Evolutionary conservation across 2,888 invertebrate genomes (phyloP).

Genomic region (Agrotis segetum): DNA sequence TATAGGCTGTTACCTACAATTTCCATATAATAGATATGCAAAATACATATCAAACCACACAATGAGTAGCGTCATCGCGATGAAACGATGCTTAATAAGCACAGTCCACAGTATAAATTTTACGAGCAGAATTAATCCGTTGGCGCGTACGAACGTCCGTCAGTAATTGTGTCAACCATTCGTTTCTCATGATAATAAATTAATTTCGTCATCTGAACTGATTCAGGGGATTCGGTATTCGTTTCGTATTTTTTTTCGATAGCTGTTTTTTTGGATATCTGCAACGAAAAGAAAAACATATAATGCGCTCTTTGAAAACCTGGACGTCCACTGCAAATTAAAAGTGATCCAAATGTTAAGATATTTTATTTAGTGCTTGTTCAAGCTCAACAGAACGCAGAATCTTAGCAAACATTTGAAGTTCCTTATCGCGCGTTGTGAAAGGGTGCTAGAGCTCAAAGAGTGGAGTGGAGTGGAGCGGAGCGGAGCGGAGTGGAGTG

Average conservation of each 20-base stretch:
- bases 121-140: slow-evolving; percentile 81
- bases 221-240: slow-evolving; percentile 48
- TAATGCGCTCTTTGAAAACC: no score
- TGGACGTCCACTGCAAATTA: no score
- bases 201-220: slow-evolving; percentile 62
- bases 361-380: neutral
- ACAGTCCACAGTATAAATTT: slow-evolving; percentile 76
- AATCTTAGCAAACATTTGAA: no score
- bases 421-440: no score
- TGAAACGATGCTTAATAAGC: slow-evolving; percentile 68
- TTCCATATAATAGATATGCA: slow-evolving; percentile 29
- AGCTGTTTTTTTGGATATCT: neutral
- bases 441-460: no score
- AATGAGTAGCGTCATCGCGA: slow-evolving; percentile 46
- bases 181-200: slow-evolving; percentile 78
- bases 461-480: no score
- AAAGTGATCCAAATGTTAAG: neutral
- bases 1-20: slow-evolving; percentile 22
- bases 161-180: slow-evolving; percentile 79
- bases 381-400: neutral
- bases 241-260: slow-evolving; percentile 32
- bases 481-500: no score
- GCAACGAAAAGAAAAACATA: neutral
- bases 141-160: slow-evolving; percentile 72
- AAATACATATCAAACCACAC: slow-evolving; percentile 42